Conservation (phyloP, 2,113 vertebrate species). For the Hyaena hyaena region DNA sequence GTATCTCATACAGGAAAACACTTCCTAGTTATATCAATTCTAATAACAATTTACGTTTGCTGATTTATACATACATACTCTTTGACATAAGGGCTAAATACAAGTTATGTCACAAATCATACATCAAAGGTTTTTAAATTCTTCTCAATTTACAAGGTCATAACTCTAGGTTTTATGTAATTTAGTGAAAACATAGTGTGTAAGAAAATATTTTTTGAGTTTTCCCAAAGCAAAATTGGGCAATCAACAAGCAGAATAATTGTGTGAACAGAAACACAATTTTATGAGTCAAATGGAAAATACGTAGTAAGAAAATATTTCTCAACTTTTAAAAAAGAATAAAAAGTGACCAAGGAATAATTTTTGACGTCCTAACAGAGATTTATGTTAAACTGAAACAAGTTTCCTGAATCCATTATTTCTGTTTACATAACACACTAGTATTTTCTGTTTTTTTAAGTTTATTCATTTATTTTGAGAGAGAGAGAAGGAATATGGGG, state of each 20-base stretch:
- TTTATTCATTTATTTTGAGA: too few relatives aligned
- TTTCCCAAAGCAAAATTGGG: slow-evolving; percentile 12
- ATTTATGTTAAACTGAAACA: not conserved
- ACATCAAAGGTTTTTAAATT: slow-evolving; percentile 26
- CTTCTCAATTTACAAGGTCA: not conserved
- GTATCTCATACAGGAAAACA: not conserved
- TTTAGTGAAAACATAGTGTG: not conserved
- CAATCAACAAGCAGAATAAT: not conserved
- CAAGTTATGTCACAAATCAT: not conserved
- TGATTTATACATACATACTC: not conserved
- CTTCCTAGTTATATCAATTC: not conserved
- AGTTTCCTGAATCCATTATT: not conserved
- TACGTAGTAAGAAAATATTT: not conserved
- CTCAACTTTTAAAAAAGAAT: not conserved
- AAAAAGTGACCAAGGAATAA: not conserved
- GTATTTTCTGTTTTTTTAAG: not conserved
- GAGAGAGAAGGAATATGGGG: too few relatives aligned
- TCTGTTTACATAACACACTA: not conserved
- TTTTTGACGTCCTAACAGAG: not conserved
- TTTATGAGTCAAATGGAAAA: not conserved
- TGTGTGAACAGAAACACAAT: not conserved
- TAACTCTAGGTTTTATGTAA: slow-evolving; percentile 29
- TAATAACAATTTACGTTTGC: not conserved
- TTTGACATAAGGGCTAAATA: not conserved
- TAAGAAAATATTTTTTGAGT: slow-evolving; percentile 23